phyloP scores from a whole-genome alignment of 1,140 invertebrate species.

The Temnothorax nylanderi region DNA sequence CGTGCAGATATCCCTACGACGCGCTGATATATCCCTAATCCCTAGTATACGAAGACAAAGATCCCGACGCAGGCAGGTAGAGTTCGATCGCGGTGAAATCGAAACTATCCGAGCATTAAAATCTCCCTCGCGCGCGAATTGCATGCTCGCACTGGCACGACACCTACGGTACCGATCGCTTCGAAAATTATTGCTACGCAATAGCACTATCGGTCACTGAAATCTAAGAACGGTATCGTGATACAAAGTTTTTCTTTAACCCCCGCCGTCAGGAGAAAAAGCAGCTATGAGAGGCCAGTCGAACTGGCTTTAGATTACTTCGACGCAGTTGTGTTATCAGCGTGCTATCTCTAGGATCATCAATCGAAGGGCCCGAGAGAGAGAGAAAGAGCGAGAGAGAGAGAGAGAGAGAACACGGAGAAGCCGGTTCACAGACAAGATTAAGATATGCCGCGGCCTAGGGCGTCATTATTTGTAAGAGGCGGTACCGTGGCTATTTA shows the following conservation, averaged over 20 bases:
- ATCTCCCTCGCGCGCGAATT: not conserved
- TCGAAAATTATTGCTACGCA: constrained; percentile 46
- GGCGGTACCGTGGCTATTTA: constrained; percentile 27
- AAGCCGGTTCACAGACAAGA: constrained; percentile 70
- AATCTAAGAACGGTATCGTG: constrained; percentile 41
- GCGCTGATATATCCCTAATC: not conserved
- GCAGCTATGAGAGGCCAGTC: constrained; percentile 7
- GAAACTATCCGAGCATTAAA: constrained; percentile 29
- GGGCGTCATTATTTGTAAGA: constrained; percentile 62
- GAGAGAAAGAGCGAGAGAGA: not conserved
- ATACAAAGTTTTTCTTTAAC: constrained; percentile 42
- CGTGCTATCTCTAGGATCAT: constrained; percentile 50
- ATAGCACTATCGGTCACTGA: constrained; percentile 28
- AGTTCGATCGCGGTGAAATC: constrained; percentile 22
- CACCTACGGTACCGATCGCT: constrained; percentile 6
- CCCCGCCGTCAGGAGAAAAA: constrained; percentile 17
- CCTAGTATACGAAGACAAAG: not conserved
- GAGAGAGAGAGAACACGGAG: not conserved
- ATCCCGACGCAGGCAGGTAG: not conserved
- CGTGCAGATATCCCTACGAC: not conserved
- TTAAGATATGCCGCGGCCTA: constrained; percentile 62
- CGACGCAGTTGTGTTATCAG: constrained; percentile 37
- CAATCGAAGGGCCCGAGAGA: constrained; percentile 54
- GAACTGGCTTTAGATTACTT: constrained; percentile 19
- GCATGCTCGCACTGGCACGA: not conserved